Base-by-base conservation (phyloP, 2,797 vertebrate genomes). In the Lepilemur septentrionalis region DNA sequence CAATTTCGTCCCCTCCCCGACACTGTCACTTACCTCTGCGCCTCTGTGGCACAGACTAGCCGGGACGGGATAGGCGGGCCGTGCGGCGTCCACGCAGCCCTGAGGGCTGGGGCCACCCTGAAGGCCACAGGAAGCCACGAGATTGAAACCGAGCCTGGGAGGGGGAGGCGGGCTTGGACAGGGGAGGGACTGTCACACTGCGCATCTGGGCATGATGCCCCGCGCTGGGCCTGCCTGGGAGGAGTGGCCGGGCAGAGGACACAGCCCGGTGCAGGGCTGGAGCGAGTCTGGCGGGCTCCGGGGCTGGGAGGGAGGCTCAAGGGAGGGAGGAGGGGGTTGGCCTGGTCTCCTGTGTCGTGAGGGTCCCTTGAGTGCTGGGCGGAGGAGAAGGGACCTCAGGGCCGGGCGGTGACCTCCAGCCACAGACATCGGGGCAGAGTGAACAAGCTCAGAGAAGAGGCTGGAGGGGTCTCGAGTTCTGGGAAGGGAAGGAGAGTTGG, bases 381-480 rank as follows among this genome's bases (percentile, higher is more conserved):
- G 30, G 65, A 15, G 30, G 18, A 83, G 25, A 23, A 15, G 38
- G 59, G 67, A 20, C 43, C n/a, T 73, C 1, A 7, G 22, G 55
- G 91, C 41, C 0, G 8, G 18, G 48, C 38, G 38, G 38, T 0
- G 70, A 25, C 81, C 2, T 0, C 43, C 12, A 0, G 23, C n/a
- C 10, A 0, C 50, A 81, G 43, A 12, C 30, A 1, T 46, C 48
- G 8, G 63, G 75, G 38, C 38, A 0, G 38, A 35, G 28, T 32
- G 13, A 2, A 46, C 0, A 4, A 10, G 22, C 7, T 43, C 38
- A 35, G 69, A 46, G 46, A 35, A 52, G 13, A 55, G 17, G 48
- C 25, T 14, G 15, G 91, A 83, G 17, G 4, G 43, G 32, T 13
- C 28, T 72, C 0, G 0, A 15, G 2, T 46, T 55, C 78, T 32